Conservation (phyloP, 2,113 vertebrate genomes). For the Ptilonorhynchus violaceus region DNA sequence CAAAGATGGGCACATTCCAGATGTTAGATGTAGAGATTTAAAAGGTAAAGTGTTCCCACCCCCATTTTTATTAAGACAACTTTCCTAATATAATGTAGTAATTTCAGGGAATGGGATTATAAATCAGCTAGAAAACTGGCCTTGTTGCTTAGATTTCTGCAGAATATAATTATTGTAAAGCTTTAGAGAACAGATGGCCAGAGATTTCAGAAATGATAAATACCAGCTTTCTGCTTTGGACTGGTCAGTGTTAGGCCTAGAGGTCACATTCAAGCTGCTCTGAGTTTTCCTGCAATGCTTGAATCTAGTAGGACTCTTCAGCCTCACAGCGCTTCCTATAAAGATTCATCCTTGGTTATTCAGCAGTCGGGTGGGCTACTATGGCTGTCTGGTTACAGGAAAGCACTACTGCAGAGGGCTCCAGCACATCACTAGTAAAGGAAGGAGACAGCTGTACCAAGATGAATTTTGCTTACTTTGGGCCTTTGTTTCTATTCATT, state of each 20-base stretch:
- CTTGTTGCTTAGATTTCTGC: conserved; percentile 20
- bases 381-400: rapidly evolving
- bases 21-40: background rate
- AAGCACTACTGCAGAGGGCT: background rate
- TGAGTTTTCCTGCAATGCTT: background rate
- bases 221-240: background rate
- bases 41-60: background rate
- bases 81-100: background rate
- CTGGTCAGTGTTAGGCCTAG: background rate
- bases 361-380: background rate
- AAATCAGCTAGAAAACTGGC: conserved; percentile 15
- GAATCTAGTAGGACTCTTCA: background rate
- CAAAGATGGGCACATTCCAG: background rate
- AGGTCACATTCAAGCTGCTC: background rate
- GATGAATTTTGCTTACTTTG: background rate
- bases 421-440: background rate
- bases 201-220: conserved; percentile 39
- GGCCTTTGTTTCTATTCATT: background rate
- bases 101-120: conserved; percentile 21
- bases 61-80: background rate
- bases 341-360: background rate
- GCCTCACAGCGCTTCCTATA: background rate
- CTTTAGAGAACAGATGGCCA: conserved; percentile 54
- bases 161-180: conserved; percentile 37
- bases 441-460: background rate